Evolutionary conservation across 2,888 invertebrate genomes (phyloP).

Genomic region (Drosophila cognata): DNA sequence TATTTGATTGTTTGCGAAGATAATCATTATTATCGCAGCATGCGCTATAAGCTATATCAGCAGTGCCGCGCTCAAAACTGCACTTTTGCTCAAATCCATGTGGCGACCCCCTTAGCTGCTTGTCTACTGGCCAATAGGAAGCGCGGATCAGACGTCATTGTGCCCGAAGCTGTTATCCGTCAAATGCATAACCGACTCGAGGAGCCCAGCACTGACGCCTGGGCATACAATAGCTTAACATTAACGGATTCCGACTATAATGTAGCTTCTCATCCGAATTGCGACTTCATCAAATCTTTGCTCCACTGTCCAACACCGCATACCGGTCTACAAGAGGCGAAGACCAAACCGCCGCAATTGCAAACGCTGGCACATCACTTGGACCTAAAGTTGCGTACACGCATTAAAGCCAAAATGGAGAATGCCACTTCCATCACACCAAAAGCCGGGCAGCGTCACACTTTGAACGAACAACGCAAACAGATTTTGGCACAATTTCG

Average conservation of each 20-base stretch:
- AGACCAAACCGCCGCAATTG: constrained; percentile 19
- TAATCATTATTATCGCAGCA: constrained; percentile 83
- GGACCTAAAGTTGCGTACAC: constrained; percentile 75
- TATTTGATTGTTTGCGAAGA: constrained; percentile 82
- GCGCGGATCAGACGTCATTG: constrained; percentile 37
- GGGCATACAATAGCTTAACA: constrained; percentile 68
- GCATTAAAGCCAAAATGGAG: constrained; percentile 55
- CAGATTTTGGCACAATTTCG: constrained; percentile 65
- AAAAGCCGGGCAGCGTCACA: constrained; percentile 48
- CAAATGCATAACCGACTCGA: constrained; percentile 78
- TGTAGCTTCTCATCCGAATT: neutral
- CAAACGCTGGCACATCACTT: constrained; percentile 62
- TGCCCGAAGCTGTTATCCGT: constrained; percentile 68
- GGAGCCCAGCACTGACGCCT: constrained; percentile 48
- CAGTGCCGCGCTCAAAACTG: constrained; percentile 57
- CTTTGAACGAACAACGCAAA: constrained; percentile 76
- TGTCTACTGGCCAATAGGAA: constrained; percentile 65
- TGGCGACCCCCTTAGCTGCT: constrained; percentile 44
- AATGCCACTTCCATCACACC: neutral
- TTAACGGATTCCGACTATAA: constrained; percentile 15
- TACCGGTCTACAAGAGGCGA: neutral
- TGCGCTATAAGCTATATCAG: constrained; percentile 82
- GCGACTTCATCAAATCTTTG: constrained; percentile 35
- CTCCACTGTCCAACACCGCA: neutral
- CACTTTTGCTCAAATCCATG: constrained; percentile 77